phyloP scores from a whole-genome alignment of 2,113 vertebrate species.

The Hippocampus barbouri region DNA sequence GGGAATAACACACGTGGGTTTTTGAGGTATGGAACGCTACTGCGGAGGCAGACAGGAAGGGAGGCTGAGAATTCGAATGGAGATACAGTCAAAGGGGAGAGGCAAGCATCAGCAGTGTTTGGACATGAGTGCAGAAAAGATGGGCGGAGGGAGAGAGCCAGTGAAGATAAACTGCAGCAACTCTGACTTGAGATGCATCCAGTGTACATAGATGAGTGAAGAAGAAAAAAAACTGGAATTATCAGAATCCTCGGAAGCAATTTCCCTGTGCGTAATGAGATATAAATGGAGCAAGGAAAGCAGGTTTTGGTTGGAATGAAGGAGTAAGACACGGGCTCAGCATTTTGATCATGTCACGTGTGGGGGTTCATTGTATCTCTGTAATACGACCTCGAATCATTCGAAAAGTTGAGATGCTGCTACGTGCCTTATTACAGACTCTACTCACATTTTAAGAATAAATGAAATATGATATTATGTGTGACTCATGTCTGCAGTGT shows the following conservation, averaged over 20 bases:
- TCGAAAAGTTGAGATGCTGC: not conserved
- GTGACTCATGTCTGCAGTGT: constrained; percentile 29
- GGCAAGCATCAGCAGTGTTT: constrained; percentile 22
- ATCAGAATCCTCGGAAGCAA: constrained; percentile 34
- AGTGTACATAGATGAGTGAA: constrained; percentile 14
- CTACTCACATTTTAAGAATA: not conserved
- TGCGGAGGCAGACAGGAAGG: constrained; percentile 11
- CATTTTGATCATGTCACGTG: constrained; percentile 17
- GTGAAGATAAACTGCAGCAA: constrained; percentile 15
- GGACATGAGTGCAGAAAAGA: constrained; percentile 21
- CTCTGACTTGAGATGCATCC: constrained; percentile 18
- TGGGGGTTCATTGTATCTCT: constrained; percentile 25
- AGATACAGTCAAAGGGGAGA: constrained; percentile 6
- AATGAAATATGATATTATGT: constrained; percentile 19
- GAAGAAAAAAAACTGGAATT: not conserved
- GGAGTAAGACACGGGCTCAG: constrained; percentile 18
- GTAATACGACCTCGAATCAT: constrained; percentile 34
- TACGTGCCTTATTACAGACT: not conserved
- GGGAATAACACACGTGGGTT: constrained; percentile 8
- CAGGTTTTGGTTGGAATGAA: constrained; percentile 13
- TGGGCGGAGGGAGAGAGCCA: constrained; percentile 8
- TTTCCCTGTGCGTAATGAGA: constrained; percentile 35
- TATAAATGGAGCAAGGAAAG: constrained; percentile 18
- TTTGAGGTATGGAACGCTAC: constrained; percentile 16
- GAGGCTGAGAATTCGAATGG: constrained; percentile 15